Percentiles rank a stretch among this genome's conserved stretches.
Conservation (phyloP, 2,113 vertebrate genomes). For the Tyrannus savana region DNA sequence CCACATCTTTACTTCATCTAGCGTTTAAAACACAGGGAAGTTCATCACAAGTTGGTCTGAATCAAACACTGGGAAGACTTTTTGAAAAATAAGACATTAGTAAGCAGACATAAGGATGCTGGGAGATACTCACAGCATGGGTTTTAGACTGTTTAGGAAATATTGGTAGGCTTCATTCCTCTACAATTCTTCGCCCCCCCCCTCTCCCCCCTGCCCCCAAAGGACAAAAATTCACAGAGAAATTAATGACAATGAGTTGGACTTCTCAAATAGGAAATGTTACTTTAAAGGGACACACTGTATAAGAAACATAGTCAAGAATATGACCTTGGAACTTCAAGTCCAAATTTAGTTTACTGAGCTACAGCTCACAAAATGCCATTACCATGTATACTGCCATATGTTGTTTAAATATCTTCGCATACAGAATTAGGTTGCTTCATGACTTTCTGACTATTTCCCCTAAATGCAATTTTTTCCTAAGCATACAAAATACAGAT, state of each 20-base stretch:
- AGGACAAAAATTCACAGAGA: neutral
- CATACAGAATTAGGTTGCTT: neutral
- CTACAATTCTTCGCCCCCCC: accelerated
- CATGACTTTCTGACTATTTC: neutral
- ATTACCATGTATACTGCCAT: neutral
- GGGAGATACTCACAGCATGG: neutral
- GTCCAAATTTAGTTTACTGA: neutral
- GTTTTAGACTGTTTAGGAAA: neutral
- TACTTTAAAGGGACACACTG: neutral
- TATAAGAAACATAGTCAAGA: neutral
- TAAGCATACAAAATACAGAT: neutral
- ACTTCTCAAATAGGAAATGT: neutral
- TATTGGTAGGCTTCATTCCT: neutral
- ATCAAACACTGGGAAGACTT: neutral
- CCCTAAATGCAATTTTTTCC: neutral
- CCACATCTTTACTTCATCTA: neutral
- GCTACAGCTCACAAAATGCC: neutral
- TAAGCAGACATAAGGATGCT: neutral
- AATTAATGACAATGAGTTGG: accelerated
- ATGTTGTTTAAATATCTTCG: neutral
- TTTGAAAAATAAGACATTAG: neutral
- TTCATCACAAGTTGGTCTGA: neutral
- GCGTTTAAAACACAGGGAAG: neutral
- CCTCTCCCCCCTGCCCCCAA: too few relatives aligned
- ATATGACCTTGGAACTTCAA: neutral